Evolutionary conservation across 2,113 vertebrate species (phyloP).

Genomic region (Eolophus roseicapilla): DNA sequence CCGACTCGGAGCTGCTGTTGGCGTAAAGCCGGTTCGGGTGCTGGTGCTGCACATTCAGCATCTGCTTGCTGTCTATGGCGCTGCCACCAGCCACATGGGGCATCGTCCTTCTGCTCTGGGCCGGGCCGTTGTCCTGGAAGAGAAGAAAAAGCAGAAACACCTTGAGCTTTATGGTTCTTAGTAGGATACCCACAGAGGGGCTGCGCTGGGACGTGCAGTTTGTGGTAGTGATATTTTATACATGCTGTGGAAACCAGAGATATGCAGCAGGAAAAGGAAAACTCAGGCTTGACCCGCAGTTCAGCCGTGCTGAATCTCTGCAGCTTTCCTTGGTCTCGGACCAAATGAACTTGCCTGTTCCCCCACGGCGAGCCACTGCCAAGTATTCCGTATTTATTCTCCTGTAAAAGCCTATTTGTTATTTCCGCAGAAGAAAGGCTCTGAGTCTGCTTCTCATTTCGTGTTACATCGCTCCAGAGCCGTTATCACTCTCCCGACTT

Average conservation of each 20-base stretch:
- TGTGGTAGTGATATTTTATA: not conserved
- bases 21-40: conserved; percentile 76
- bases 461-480: rapidly evolving
- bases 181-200: rapidly evolving
- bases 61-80: conserved; percentile 74
- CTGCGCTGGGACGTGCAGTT: not conserved
- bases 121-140: conserved; percentile 82
- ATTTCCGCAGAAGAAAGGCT: not conserved
- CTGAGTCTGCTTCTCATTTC: not conserved
- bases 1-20: conserved; percentile 74
- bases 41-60: conserved; percentile 79
- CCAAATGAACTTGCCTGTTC: not conserved
- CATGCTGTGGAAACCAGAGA: not conserved
- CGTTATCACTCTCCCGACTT: not conserved
- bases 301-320: not conserved
- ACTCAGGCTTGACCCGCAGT: not conserved
- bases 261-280: not conserved
- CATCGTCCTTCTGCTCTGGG: conserved; percentile 70
- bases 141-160: not conserved
- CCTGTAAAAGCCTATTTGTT: not conserved
- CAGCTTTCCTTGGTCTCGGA: not conserved
- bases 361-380: not conserved
- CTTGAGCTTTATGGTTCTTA: not conserved
- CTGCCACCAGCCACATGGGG: conserved; percentile 65
- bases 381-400: not conserved